A percentile compares a stretch with the other conserved stretches of the same genome.
These are phyloP conservation scores for Polymixis lichenea DNA, from an alignment of 2,888 invertebrate genomes.

Conservation along the genomic window DNA sequence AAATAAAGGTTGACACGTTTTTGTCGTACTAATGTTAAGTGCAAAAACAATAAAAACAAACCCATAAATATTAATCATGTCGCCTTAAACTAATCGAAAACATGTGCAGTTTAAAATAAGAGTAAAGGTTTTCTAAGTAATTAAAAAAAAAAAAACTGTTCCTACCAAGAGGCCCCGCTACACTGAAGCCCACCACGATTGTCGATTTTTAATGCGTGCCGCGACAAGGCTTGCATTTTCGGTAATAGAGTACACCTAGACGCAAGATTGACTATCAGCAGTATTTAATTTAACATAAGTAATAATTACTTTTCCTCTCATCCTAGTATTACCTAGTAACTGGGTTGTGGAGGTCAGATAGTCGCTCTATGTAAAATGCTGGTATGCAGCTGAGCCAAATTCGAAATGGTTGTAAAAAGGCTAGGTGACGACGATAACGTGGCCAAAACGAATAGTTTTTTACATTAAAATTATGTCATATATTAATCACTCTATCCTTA, in stretches of 20 bases:
- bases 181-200: slow-evolving; percentile 69
- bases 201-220: slow-evolving; percentile 82
- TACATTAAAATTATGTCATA: too few relatives aligned
- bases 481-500: too few relatives aligned
- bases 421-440: too few relatives aligned
- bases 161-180: slow-evolving; percentile 61
- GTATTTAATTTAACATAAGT: slow-evolving; percentile 10
- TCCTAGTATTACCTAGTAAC: neutral
- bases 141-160: too few relatives aligned
- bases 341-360: neutral
- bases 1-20: slow-evolving; percentile 49
- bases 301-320: neutral
- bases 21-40: slow-evolving; percentile 19
- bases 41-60: slow-evolving; percentile 15
- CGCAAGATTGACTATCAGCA: slow-evolving; percentile 29
- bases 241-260: slow-evolving; percentile 80
- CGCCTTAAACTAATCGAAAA: neutral
- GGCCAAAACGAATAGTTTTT: too few relatives aligned
- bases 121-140: neutral
- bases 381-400: neutral
- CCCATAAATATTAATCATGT: neutral
- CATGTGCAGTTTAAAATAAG: neutral
- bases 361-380: too few relatives aligned
- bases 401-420: neutral
- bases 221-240: slow-evolving; percentile 81